Conservation (phyloP, 2,113 vertebrate genomes). For the Myiagra hebetior region DNA sequence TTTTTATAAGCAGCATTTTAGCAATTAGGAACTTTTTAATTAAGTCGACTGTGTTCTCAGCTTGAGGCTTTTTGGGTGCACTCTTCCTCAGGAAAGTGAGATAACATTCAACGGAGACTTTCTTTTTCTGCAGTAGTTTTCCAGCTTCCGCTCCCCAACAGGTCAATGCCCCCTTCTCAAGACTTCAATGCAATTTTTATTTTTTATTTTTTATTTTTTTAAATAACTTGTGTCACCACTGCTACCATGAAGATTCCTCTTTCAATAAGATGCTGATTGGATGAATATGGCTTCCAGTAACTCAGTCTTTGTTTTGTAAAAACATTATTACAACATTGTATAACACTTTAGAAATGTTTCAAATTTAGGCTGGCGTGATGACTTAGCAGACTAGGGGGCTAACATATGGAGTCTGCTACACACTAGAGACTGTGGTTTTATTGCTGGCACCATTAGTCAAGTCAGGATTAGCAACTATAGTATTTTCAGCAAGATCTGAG, state of each 20-base stretch:
- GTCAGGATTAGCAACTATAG: conserved; percentile 40
- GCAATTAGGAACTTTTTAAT: conserved; percentile 39
- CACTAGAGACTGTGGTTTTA: conserved; percentile 70
- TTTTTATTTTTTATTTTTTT: background rate
- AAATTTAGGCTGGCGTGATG: conserved; percentile 74
- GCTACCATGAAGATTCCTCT: conserved; percentile 40
- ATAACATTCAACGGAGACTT: background rate
- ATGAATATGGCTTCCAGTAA: conserved; percentile 76
- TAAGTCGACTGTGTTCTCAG: conserved; percentile 30
- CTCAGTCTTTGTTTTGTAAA: conserved; percentile 80
- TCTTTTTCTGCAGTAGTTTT: background rate
- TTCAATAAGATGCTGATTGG: conserved; percentile 70
- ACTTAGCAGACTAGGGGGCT: conserved; percentile 74
- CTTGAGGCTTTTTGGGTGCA: conserved; percentile 18
- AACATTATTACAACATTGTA: conserved; percentile 79
- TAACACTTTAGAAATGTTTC: conserved; percentile 79
- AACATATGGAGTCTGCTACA: conserved; percentile 77
- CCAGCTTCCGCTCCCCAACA: background rate
- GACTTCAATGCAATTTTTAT: background rate
- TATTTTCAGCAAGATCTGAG: conserved; percentile 4
- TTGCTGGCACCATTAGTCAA: conserved; percentile 60
- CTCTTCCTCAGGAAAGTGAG: background rate
- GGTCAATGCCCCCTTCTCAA: conserved; percentile 5
- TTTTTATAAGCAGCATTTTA: conserved; percentile 8
- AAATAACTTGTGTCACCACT: conserved; percentile 25